phyloP scores from a whole-genome alignment of 2,797 vertebrate genomes.

The Nothura maculosa region DNA sequence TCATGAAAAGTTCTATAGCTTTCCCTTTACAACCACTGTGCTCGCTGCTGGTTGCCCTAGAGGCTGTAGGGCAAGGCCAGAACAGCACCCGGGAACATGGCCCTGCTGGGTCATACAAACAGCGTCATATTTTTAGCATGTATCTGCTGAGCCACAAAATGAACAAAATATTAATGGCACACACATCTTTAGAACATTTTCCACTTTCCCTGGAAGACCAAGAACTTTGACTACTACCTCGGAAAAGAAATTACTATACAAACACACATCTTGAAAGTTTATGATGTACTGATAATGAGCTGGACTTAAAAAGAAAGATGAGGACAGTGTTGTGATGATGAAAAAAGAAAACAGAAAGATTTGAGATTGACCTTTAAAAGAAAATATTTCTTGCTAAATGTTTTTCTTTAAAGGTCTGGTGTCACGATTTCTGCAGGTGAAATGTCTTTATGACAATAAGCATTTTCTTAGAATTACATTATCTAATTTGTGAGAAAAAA shows the following conservation, averaged over 20 bases:
- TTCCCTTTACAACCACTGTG: background rate
- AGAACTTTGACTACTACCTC: background rate
- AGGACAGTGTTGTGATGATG: background rate
- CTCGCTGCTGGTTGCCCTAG: background rate
- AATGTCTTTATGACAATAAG: slow-evolving; percentile 46
- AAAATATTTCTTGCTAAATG: slow-evolving; percentile 32
- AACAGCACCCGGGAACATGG: background rate
- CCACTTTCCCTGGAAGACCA: background rate
- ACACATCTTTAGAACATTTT: background rate
- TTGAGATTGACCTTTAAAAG: slow-evolving; percentile 13
- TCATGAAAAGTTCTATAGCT: background rate
- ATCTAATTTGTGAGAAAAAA: slow-evolving; percentile 49
- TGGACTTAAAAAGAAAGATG: background rate
- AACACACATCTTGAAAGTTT: background rate
- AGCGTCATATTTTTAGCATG: background rate
- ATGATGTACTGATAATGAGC: background rate
- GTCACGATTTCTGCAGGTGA: slow-evolving; percentile 40
- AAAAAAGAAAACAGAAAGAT: background rate
- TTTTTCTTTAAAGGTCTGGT: slow-evolving; percentile 32
- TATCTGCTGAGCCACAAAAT: background rate
- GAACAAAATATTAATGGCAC: background rate
- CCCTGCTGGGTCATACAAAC: background rate
- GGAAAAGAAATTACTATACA: background rate
- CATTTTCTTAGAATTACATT: slow-evolving; percentile 36
- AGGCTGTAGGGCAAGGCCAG: background rate